phyloP scores from a whole-genome alignment of 2,888 invertebrate genomes.

The Eupithecia exiguata region DNA sequence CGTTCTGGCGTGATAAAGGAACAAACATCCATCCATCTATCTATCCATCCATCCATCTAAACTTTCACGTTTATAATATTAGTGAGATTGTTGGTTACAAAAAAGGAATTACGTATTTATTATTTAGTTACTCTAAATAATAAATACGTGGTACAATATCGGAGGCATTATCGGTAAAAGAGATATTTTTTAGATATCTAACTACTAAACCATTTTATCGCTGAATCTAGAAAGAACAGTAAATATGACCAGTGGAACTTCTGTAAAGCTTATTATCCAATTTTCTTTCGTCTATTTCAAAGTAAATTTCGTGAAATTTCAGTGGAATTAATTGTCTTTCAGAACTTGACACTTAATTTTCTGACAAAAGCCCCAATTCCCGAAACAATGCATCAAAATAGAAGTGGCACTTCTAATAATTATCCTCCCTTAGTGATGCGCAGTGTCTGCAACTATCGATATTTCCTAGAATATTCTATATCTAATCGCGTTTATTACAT shows the following conservation, averaged over 20 bases:
- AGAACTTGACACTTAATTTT: slow-evolving; percentile 29
- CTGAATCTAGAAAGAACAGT: background rate
- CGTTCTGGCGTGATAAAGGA: too few relatives aligned
- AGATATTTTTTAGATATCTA: background rate
- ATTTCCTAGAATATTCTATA: background rate
- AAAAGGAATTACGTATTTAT: too few relatives aligned
- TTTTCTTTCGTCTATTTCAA: background rate
- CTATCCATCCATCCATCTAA: too few relatives aligned
- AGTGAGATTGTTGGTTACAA: too few relatives aligned
- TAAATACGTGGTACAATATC: background rate
- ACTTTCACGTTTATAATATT: too few relatives aligned
- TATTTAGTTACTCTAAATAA: too few relatives aligned
- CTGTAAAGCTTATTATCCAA: background rate
- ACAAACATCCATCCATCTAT: too few relatives aligned
- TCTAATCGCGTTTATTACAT: background rate
- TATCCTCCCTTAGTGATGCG: slow-evolving; percentile 18
- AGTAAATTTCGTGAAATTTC: slow-evolving; percentile 2
- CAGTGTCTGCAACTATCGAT: slow-evolving; percentile 9
- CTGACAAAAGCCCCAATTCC: slow-evolving; percentile 17
- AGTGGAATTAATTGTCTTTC: slow-evolving; percentile 11
- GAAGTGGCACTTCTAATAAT: slow-evolving; percentile 16
- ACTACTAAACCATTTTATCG: background rate
- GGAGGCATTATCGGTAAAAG: background rate
- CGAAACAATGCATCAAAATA: slow-evolving; percentile 26
- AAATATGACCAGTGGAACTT: background rate